Evolutionary conservation across 2,888 invertebrate species (phyloP), one percentile per base, ranked within the genome.

Genomic region (Axea sp.): DNA sequence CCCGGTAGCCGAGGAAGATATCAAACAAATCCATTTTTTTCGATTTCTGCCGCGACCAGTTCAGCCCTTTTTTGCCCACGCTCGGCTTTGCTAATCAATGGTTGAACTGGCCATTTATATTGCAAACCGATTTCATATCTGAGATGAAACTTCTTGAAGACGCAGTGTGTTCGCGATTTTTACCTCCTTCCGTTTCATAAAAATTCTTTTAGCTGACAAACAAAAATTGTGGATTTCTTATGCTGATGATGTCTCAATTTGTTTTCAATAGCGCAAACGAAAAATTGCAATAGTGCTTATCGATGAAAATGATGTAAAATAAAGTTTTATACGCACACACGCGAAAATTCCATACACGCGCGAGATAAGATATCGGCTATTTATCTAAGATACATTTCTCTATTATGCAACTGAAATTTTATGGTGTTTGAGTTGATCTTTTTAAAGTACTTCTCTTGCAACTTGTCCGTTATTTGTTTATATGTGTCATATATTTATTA

Each of bases 71-170:
- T 68, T 35, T 59, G 12, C 11, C 24, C 57, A 43, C 19, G 9
- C 33, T 11, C 22, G 28, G 45, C 59, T 15, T 31, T 43, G 57
- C 60, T 68, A 74, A 74, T 74, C 72, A 51, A 73, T 55, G 65
- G 53, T 39, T 49, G 26, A 41, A 41, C 53, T 7, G 43, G 17
- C 67, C 53, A 55, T 71, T 68, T 64, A 74, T 71, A 67, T 71
- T 49, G 47, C 65, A 41, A 55, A 30, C 37, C 51, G 60, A 59
- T 60, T 51, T 60, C 33, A 72, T 68, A 59, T 68, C 73, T 39
- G 31, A 49, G 39, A 37, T 43, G 35, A 45, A 35, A 62, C 59
- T 76, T 71, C 64, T 67, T 71, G 55, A 28, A 45, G 43, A 26
- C 35, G 17, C 7, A 24, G 8, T 17, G 19, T 3, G 17, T 9